phyloP scores from a whole-genome alignment of 2,888 invertebrate species.

The Gryllus longicercus region DNA sequence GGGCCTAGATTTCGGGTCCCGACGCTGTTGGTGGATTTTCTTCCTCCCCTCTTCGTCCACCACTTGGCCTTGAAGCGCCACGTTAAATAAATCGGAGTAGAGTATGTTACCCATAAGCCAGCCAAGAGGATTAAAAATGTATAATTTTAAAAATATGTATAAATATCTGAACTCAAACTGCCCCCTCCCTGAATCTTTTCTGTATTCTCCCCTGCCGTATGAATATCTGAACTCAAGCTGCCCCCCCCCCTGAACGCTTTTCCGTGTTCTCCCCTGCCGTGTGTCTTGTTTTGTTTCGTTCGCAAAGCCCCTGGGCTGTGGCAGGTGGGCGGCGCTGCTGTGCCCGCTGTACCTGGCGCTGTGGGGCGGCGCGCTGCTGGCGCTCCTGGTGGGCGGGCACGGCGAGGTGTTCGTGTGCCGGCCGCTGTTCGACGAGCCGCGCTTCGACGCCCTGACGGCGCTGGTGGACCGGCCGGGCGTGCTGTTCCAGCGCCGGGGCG shows the following conservation, averaged over 20 bases:
- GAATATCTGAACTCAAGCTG: no score
- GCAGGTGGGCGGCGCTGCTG: conserved; percentile 55
- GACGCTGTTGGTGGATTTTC: no score
- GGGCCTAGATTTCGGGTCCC: no score
- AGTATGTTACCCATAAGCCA: no score
- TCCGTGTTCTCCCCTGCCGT: no score
- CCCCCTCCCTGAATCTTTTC: no score
- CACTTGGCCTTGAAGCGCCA: no score
- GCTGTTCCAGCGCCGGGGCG: conserved; percentile 53
- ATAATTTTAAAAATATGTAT: background rate
- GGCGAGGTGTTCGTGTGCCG: conserved; percentile 68
- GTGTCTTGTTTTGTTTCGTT: background rate
- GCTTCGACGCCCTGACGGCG: conserved; percentile 61
- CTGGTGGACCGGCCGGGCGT: conserved; percentile 66
- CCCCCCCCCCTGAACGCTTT: no score
- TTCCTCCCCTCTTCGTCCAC: no score
- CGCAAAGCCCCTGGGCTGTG: background rate
- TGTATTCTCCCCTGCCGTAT: no score
- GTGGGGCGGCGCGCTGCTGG: conserved; percentile 57
- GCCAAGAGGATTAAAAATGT: background rate
- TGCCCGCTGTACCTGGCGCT: conserved; percentile 57
- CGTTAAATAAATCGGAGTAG: no score
- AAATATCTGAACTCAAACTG: no score
- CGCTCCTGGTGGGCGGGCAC: conserved; percentile 62
- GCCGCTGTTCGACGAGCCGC: conserved; percentile 64